A percentile compares a stretch with the other conserved stretches of the same genome.
Conservation (phyloP, 2,113 vertebrate genomes). For the Electrona antarctica region DNA sequence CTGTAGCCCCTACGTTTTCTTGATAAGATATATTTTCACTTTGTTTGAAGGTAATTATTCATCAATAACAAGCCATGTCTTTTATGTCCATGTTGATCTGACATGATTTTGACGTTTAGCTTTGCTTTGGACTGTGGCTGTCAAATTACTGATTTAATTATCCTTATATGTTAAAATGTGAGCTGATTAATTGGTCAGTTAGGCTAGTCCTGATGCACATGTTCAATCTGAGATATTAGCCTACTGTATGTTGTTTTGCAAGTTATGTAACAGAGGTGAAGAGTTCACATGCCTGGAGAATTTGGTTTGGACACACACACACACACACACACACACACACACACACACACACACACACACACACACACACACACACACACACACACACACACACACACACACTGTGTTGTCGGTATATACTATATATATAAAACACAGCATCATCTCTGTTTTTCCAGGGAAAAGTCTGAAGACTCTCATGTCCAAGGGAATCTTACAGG, state of each 20-base stretch:
- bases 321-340: too few species aligned
- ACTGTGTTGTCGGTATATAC: not conserved
- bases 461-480: conserved; percentile 99
- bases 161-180: not conserved
- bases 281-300: not conserved
- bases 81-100: not conserved
- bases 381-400: not conserved
- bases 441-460: conserved; percentile 76
- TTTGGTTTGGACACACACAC: not conserved
- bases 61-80: not conserved
- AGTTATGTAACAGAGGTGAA: conserved; percentile 4
- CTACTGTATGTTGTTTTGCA: not conserved
- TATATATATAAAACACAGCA: too few species aligned
- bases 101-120: not conserved
- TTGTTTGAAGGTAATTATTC: conserved; percentile 2
- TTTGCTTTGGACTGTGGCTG: not conserved
- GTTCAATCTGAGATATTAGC: not conserved
- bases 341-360: not conserved
- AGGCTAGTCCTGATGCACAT: not conserved
- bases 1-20: not conserved
- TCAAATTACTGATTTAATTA: not conserved
- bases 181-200: conserved; percentile 5
- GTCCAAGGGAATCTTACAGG: conserved; percentile 99
- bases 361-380: not conserved
- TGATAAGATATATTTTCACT: conserved; percentile 6